Conservation (phyloP, 1,140 invertebrate species). For the Diorhabda elongata region DNA sequence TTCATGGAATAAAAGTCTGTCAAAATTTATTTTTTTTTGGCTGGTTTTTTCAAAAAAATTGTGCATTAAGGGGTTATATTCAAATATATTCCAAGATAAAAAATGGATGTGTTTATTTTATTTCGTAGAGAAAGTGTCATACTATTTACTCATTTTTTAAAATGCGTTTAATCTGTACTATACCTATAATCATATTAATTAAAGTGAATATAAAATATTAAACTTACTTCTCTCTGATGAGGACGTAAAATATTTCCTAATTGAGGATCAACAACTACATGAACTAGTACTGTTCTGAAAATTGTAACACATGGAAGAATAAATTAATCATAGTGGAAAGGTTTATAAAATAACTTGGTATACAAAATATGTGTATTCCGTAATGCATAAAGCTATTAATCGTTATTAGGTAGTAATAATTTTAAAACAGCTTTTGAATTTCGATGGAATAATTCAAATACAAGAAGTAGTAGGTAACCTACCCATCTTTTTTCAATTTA, state of each 20-base stretch:
- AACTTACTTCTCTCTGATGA: constrained; percentile 86
- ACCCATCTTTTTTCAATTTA: constrained; percentile 70
- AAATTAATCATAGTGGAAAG: constrained; percentile 1
- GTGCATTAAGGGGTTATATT: too few relatives aligned
- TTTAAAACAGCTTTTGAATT: too few relatives aligned
- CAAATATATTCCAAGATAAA: not conserved
- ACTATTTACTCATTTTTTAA: too few relatives aligned
- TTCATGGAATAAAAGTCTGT: too few relatives aligned
- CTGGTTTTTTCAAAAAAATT: too few relatives aligned
- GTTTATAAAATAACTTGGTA: too few relatives aligned
- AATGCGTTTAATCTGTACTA: too few relatives aligned
- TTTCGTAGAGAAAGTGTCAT: too few relatives aligned
- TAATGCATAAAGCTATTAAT: too few relatives aligned
- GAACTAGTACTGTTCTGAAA: constrained; percentile 65
- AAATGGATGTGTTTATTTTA: not conserved
- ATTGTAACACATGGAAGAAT: constrained; percentile 25
- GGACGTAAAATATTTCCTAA: constrained; percentile 88
- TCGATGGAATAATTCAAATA: not conserved
- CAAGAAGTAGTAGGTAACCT: constrained; percentile 36
- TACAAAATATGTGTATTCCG: too few relatives aligned
- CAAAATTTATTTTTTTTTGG: too few relatives aligned
- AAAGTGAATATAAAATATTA: constrained; percentile 5
- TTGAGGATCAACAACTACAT: constrained; percentile 92
- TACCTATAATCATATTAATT: not conserved
- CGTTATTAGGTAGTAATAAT: too few relatives aligned